A percentile compares a stretch with the other conserved stretches of the same genome.
Evolutionary conservation across 2,888 invertebrate genomes (phyloP).

Genomic region (Hypolimnas misippus): DNA sequence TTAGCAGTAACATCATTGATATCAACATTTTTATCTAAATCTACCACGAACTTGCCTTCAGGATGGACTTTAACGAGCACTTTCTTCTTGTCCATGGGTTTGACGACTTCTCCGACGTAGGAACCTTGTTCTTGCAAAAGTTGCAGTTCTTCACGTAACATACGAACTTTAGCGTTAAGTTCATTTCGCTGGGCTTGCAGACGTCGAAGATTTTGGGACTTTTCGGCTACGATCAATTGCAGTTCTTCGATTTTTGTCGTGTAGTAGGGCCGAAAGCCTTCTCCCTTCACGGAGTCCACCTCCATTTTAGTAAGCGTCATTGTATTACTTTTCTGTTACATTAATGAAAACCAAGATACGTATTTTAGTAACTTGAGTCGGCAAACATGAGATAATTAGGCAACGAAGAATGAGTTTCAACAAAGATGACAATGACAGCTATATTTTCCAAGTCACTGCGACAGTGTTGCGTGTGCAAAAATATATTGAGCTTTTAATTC

Average conservation of each 20-base stretch:
- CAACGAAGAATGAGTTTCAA: slow-evolving; percentile 23
- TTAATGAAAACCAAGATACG: slow-evolving; percentile 19
- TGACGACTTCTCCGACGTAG: slow-evolving; percentile 99
- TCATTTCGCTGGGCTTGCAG: slow-evolving; percentile 99
- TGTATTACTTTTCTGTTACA: slow-evolving; percentile 47
- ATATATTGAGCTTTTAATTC: too few species aligned
- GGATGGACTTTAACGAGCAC: slow-evolving; percentile 99
- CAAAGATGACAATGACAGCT: slow-evolving; percentile 45
- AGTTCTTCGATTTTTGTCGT: slow-evolving; percentile 99
- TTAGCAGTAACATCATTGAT: slow-evolving; percentile 99
- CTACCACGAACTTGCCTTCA: slow-evolving; percentile 99
- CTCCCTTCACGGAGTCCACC: slow-evolving; percentile 89
- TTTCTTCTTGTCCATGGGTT: slow-evolving; percentile 99
- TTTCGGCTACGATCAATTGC: slow-evolving; percentile 97
- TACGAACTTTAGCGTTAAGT: slow-evolving; percentile 99
- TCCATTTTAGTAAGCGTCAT: slow-evolving; percentile 87
- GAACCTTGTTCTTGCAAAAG: slow-evolving; percentile 98
- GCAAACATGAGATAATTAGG: slow-evolving; percentile 7
- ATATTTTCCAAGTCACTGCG: slow-evolving; percentile 63
- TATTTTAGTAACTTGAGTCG: slow-evolving; percentile 2
- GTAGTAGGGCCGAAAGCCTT: slow-evolving; percentile 97
- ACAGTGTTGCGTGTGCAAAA: slow-evolving; percentile 23
- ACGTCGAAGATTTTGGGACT: slow-evolving; percentile 97
- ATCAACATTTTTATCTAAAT: slow-evolving; percentile 99
- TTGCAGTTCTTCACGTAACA: slow-evolving; percentile 98